Base-by-base conservation (phyloP, 1,140 invertebrate genomes). In the Saxidomus purpurata region DNA sequence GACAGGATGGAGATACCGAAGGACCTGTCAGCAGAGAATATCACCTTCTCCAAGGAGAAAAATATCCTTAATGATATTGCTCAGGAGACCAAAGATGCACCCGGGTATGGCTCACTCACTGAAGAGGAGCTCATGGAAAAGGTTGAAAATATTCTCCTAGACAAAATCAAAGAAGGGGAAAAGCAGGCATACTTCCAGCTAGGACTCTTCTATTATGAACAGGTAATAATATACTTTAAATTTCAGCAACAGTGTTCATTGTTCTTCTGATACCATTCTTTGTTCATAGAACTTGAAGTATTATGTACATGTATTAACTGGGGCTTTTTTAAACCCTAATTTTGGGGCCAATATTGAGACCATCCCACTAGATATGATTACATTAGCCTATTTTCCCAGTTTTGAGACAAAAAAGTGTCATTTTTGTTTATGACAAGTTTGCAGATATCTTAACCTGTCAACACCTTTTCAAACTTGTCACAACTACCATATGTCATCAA, bases 151-250 rank as follows among this genome's bases (percentile, higher is more conserved):
- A 93, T 95, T 82, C 91, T 96, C 17, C 76, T 95, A 61, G 93
- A 95, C 74, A 94, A 93, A 82, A 95, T 95, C 22, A 93, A 94
- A 88, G 86, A 91, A 87, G 95, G 94, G 22, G 93, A 95, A 31
- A 92, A 93, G 47, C 79, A 88, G 40, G 94, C 94, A 71, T 92
- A 92, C 67, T 96, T 96, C 87, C 95, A 95, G 55, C 90, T 96
- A 0, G 95, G 93, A 63, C 91, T 95, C 36, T 93, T 95, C 63
- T 95, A 95, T 79, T 95, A 94, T 93, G 95, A 96, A 79, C 93
- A 95, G 92, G 95, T 95, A 19, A 38, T 3, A 15, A 43, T 8
- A 4, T 43, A 8, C 19, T 6, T 22, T 3, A 59, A 59, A 59
- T 59, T 59, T 6, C 4, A 59, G 17, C 3, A n/a, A 22, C 15